Percentiles rank a stretch among this genome's conserved stretches.
Conservation (phyloP, 2,888 invertebrate species). For the Loripinus fragilis region DNA sequence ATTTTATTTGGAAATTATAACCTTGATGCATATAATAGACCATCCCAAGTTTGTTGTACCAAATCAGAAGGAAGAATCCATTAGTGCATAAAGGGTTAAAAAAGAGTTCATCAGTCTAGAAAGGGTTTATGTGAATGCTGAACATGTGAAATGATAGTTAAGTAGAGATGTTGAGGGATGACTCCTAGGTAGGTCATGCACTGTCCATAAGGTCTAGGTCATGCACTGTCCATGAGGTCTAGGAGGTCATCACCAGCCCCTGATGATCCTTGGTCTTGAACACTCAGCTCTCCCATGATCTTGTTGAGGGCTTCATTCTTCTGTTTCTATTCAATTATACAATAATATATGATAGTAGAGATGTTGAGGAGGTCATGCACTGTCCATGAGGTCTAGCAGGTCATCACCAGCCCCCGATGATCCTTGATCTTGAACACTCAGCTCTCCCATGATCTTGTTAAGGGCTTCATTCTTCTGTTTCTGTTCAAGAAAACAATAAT, state of each 20-base stretch:
- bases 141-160: too few relatives aligned
- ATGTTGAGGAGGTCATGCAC: conserved; percentile 60
- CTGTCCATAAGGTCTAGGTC: too few relatives aligned
- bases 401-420: conserved; percentile 73
- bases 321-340: conserved; percentile 66
- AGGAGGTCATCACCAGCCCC: conserved; percentile 78
- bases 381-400: conserved; percentile 82
- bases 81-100: too few relatives aligned
- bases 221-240: conserved; percentile 81
- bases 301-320: conserved; percentile 74
- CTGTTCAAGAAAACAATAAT: conserved; percentile 48
- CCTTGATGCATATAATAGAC: too few relatives aligned
- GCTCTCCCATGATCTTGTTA: conserved; percentile 80
- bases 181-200: too few relatives aligned
- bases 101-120: too few relatives aligned
- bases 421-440: conserved; percentile 70
- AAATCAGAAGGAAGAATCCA: too few relatives aligned
- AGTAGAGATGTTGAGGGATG: too few relatives aligned
- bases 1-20: too few relatives aligned
- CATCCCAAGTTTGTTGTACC: too few relatives aligned
- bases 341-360: too few relatives aligned
- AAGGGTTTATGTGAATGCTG: too few relatives aligned
- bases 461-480: conserved; percentile 75
- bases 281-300: conserved; percentile 81
- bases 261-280: conserved; percentile 61